These are phyloP conservation scores for Rhabdornis inornatus DNA, from an alignment of 2,113 vertebrate species.

Conservation along the genomic window DNA sequence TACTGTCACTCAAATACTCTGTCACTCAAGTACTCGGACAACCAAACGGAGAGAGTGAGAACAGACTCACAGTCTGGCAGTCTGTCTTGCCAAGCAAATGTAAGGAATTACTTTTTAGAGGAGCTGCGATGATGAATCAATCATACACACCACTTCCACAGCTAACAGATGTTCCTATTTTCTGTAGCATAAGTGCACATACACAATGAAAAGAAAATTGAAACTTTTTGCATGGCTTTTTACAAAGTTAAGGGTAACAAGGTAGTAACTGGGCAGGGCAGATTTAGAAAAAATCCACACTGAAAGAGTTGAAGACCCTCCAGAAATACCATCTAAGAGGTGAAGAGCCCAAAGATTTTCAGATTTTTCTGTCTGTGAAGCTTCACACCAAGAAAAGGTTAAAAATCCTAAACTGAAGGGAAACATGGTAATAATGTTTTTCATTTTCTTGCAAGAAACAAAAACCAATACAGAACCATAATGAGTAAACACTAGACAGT, in stretches of 20 bases:
- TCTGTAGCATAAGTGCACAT: not conserved
- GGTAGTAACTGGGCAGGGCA: not conserved
- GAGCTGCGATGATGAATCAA: not conserved
- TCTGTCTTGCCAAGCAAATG: not conserved
- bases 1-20: not conserved
- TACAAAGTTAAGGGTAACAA: not conserved
- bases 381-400: not conserved
- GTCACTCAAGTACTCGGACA: not conserved
- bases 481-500: slow-evolving; percentile 35
- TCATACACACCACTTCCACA: not conserved
- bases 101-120: not conserved
- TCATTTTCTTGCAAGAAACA: slow-evolving; percentile 45
- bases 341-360: not conserved
- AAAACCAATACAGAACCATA: not conserved
- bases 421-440: slow-evolving; percentile 12
- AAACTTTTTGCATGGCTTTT: not conserved
- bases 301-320: not conserved
- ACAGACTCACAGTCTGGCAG: not conserved
- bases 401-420: not conserved
- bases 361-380: not conserved
- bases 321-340: not conserved
- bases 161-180: slow-evolving; percentile 25
- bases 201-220: not conserved
- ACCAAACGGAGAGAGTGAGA: not conserved
- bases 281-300: not conserved